Evolutionary conservation across 2,113 vertebrate species (phyloP), one percentile per base, ranked within the genome.

Genomic region (Psilopogon haemacephalus): DNA sequence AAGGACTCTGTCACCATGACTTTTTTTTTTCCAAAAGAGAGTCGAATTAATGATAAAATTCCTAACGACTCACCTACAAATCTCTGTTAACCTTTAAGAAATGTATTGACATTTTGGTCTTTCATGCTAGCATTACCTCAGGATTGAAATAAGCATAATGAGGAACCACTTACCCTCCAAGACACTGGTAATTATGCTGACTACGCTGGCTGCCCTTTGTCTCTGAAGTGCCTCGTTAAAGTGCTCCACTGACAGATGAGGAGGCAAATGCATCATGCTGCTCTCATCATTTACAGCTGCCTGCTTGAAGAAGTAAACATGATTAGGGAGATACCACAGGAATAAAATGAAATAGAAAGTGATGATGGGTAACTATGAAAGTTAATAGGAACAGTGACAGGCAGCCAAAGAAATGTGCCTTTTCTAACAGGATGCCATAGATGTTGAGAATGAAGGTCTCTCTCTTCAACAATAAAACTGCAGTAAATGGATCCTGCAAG

Each of bases 151-250:
- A 83, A 94, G 59, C 62, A 26, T 70, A 65, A 67, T 20, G 62
- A 93, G 81, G n/a, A 92, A 24, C 32, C 88, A 94, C 96, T 97
- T 98, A 99, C 99, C 99, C 91, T 99, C 99, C 69, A 99, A 98
- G 96, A 98, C 98, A 6, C 98, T 99, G 5, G 98, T 99, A 87
- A 99, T 98, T 96, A 98, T 97, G 78, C 99, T 99, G 97, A 98
- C 98, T 8, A 98, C 98, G 23, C 99, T 99, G 73, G 98, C 96
- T 10, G 99, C 97, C 86, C 99, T 97, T 89, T 98, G 98, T 72
- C 97, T 96, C 52, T 97, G 96, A 81, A 98, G 95, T 8, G 97
- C 96, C 75, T 97, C 98, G 12, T 98, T 98, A 32, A 98, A 96
- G 85, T 98, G 96, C 26, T 98, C 98, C 5, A 75, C 96, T 87